Base-by-base conservation (phyloP, 2,888 invertebrate species). In the Celastrina argiolus region DNA sequence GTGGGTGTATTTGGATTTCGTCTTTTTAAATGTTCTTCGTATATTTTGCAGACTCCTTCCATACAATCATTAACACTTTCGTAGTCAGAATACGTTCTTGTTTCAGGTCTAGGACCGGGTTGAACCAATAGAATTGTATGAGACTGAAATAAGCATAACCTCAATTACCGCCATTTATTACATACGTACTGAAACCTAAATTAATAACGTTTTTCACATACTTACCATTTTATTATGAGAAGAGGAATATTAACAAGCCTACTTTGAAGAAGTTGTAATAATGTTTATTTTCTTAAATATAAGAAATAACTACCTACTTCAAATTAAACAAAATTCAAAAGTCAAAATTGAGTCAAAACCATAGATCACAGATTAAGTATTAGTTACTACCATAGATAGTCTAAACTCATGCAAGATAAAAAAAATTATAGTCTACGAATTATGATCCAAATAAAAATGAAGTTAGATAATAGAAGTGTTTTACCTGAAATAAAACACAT, bases 31-130 rank as follows among this genome's bases (percentile, higher is more conserved):
- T 99, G 99, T 79, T 99, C 99, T 81, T 99, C 99, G 81, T 98
- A 99, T 72, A 99, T 99, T 91, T 99, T 99, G 84, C 99, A 99
- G 12, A 99, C 98, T 41, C 98, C 98, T 92, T 99, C 99, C 96
- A 99, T 96, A 81, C 98, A 98, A 79, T 99, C 99, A 78, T 98
- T 99, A 8, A 99, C 96, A 69, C 98, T 97, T 82, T 99, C 99
- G 79, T 99, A 99, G 85, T 99, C 99, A 0, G 98, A 98, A 86
- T 99, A 99, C 0, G 99, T 99, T 71, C 99, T 94, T 0, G 98
- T 98, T 86, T 99, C 99, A 22, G 99, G 98, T 79, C 97, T 96
- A 0, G 93, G 93, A 2, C 97, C 97, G 1, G 99, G 98, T 84
- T 99, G 99, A 6, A 99, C 97, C 72, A 99, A 87, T 69, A 99